A percentile compares a stretch with the other conserved stretches of the same genome.
Evolutionary conservation across 2,113 vertebrate species (phyloP).

Genomic region (Takifugu bimaculatus): DNA sequence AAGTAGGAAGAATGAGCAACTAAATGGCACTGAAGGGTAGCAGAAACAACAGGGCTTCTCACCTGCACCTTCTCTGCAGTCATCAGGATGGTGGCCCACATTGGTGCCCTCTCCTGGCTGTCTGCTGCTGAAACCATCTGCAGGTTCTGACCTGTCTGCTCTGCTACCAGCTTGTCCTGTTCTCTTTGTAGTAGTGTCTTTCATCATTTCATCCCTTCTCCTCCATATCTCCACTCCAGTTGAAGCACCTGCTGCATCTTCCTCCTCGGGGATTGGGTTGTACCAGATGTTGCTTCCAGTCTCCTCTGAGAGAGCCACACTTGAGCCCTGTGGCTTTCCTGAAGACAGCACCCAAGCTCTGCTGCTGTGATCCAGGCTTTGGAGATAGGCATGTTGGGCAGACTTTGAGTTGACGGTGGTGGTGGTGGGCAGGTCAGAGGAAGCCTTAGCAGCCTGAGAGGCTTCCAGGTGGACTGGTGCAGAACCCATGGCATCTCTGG

Average conservation of each 20-base stretch:
- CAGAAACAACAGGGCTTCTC: background rate
- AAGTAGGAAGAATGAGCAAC: too few species aligned
- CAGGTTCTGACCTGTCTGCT: background rate
- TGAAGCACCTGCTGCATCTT: constrained; percentile 54
- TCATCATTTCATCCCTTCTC: constrained; percentile 23
- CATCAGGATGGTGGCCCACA: constrained; percentile 30
- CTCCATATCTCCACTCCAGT: constrained; percentile 48
- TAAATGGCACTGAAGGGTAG: background rate
- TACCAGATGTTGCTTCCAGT: constrained; percentile 82
- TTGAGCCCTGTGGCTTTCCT: constrained; percentile 71
- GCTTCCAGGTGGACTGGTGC: background rate
- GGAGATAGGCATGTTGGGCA: constrained; percentile 75
- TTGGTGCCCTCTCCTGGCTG: constrained; percentile 11
- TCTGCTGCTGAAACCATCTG: background rate
- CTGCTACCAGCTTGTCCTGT: constrained; percentile 1
- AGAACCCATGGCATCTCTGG: constrained; percentile 4
- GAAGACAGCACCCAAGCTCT: constrained; percentile 83
- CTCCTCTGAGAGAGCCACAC: constrained; percentile 48
- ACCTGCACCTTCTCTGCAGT: constrained; percentile 50
- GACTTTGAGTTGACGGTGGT: constrained; percentile 42
- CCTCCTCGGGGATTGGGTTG: constrained; percentile 91
- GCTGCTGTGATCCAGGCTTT: constrained; percentile 84
- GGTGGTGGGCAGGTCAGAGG: constrained; percentile 1
- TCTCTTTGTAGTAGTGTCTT: constrained; percentile 5
- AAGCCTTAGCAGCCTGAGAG: constrained; percentile 7